These are phyloP conservation scores for Podarcis cretensis DNA, from an alignment of 2,113 vertebrate genomes.

Conservation along the genomic window DNA sequence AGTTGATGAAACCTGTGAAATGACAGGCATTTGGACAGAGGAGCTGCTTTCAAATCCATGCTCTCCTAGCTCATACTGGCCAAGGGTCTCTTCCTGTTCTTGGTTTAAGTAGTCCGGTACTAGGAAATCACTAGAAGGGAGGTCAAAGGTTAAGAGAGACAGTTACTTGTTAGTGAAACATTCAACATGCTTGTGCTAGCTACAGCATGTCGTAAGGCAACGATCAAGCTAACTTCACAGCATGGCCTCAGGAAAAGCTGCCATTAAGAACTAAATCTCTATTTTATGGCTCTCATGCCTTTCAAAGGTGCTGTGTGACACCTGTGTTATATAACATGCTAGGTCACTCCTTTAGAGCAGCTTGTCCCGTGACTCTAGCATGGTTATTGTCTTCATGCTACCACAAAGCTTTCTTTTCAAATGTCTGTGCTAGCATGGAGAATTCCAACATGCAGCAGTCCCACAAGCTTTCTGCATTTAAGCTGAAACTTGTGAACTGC, in stretches of 20 bases:
- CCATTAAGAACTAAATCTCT: not conserved
- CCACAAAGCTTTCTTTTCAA: not conserved
- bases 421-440: not conserved
- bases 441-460: not conserved
- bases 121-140: conserved; percentile 93
- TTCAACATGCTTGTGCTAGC: not conserved
- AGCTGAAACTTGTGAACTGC: not conserved
- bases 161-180: conserved; percentile 68
- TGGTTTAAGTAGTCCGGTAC: conserved; percentile 98
- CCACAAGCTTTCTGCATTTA: not conserved
- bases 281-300: not conserved
- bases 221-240: conserved; percentile 23
- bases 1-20: conserved; percentile 96
- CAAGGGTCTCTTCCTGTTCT: conserved; percentile 93
- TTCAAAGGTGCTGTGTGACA: not conserved
- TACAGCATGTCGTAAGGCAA: conserved; percentile 28
- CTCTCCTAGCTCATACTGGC: conserved; percentile 93
- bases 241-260: not conserved
- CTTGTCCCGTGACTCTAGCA: not conserved
- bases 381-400: not conserved
- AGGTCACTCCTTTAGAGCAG: not conserved
- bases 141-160: conserved; percentile 73
- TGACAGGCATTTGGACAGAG: conserved; percentile 89
- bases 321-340: not conserved
- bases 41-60: conserved; percentile 88